Base-by-base conservation (phyloP, 2,888 invertebrate species). In the Lobophora halterata region DNA sequence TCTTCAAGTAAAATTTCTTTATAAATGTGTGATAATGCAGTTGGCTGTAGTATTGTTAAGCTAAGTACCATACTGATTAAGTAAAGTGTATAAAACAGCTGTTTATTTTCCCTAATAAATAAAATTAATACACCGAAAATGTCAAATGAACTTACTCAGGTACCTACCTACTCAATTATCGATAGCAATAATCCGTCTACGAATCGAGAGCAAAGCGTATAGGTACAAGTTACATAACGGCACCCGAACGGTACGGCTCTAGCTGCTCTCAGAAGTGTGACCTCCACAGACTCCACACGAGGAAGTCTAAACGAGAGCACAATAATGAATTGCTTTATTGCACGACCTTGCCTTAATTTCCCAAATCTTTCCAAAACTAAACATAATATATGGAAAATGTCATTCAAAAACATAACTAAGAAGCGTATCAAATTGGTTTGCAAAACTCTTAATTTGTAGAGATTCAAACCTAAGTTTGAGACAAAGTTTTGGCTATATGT, bases 241-340 rank as follows among this genome's bases (percentile, higher is more conserved):
- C 17, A 30, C 23, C 24, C 11, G n/a, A 7, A 25, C 13, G 19
- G 13, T 14, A 26, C 19, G 6, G 9, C 12, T 5, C 4, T 24
- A 12, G 33, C 17, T 14, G 14, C 24, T 24, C 18, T 12, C n/a
- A 21, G 23, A 7, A 10, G 21, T 34, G 20, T 32, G 37, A 35
- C 43, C 46, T 43, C 36, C 23, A 21, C 19, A 26, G 32, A 39
- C 46, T 43, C 36, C 23, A 21, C 19, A 26, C 20, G 9, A 44
- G 43, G 42, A 44, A 46, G 30, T 41, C 27, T 11, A 20, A 38
- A 34, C 12, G 29, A 27, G 28, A 27, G 33, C 5, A n/a, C n/a
- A n/a, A n/a, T n/a, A 36, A 37, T 32, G 13, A 29, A 23, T n/a
- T 16, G 20, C 24, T 21, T 14, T 23, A 26, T 21, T 25, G 19